phyloP scores from a whole-genome alignment of 2,113 vertebrate genomes.

The Garra rufa region DNA sequence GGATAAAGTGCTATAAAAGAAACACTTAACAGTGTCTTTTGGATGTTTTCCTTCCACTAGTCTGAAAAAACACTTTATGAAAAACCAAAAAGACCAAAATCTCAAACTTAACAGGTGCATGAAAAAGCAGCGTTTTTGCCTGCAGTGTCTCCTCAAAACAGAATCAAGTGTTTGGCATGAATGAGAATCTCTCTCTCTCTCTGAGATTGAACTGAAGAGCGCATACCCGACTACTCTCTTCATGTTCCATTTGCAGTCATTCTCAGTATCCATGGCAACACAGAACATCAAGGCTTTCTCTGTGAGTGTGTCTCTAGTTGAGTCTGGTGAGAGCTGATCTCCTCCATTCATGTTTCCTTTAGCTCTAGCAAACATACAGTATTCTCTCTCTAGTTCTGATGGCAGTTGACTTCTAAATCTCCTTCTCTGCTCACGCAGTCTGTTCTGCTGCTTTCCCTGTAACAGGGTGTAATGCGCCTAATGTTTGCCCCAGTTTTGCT shows the following conservation, averaged over 20 bases:
- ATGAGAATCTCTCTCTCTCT: conserved; percentile 6
- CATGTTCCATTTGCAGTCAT: conserved; percentile 59
- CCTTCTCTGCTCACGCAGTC: not conserved
- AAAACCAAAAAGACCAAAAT: no score
- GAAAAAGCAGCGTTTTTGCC: no score
- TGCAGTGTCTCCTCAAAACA: no score
- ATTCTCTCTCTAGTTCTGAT: not conserved
- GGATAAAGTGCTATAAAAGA: no score
- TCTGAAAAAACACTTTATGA: no score
- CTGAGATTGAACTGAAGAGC: conserved; percentile 41
- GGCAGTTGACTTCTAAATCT: not conserved
- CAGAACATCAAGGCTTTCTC: conserved; percentile 52
- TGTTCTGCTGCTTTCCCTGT: not conserved
- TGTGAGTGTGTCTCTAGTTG: conserved; percentile 14
- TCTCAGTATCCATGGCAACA: conserved; percentile 69
- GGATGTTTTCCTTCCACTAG: no score
- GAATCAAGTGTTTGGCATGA: not conserved
- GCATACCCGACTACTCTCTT: conserved; percentile 36
- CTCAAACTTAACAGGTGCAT: no score
- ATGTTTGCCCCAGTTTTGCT: not conserved
- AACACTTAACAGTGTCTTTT: no score
- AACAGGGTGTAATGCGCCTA: not conserved
- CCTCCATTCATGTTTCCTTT: not conserved
- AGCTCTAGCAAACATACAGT: not conserved
- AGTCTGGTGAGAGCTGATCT: not conserved